phyloP scores from a whole-genome alignment of 2,797 vertebrate species.

The Pseudopleuronectes americanus region DNA sequence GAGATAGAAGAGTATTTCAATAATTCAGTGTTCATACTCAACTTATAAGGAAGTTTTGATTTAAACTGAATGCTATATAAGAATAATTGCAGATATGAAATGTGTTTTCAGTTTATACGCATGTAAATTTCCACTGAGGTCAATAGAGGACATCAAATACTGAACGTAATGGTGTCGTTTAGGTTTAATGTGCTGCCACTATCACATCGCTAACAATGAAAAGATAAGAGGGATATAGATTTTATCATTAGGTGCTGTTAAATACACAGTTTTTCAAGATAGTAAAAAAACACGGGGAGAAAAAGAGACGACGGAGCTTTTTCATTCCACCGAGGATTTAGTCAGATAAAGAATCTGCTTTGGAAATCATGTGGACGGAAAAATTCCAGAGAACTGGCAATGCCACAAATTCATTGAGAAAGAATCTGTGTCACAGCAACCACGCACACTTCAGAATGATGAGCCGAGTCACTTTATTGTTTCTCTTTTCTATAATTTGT shows the following conservation, averaged over 20 bases:
- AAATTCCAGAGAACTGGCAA: background rate
- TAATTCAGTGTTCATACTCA: constrained; percentile 24
- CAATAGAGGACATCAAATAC: background rate
- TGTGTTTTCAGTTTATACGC: background rate
- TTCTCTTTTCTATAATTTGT: background rate
- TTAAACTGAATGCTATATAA: too few species aligned
- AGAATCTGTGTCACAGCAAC: background rate
- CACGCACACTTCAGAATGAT: background rate
- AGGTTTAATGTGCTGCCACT: background rate
- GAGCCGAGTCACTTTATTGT: background rate
- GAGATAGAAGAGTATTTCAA: background rate
- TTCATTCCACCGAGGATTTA: background rate
- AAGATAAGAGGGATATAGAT: background rate
- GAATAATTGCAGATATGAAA: too few species aligned
- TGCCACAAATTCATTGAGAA: background rate
- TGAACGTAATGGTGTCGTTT: background rate
- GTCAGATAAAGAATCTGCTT: background rate
- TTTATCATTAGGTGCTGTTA: background rate
- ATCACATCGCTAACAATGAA: background rate
- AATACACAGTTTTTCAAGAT: background rate
- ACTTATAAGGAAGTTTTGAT: background rate
- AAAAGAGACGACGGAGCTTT: background rate
- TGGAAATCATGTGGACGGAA: background rate
- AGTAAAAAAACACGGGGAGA: background rate
- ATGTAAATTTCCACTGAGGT: background rate